Evolutionary conservation across 2,888 invertebrate genomes (phyloP).

Genomic region (Xylophagus ater): DNA sequence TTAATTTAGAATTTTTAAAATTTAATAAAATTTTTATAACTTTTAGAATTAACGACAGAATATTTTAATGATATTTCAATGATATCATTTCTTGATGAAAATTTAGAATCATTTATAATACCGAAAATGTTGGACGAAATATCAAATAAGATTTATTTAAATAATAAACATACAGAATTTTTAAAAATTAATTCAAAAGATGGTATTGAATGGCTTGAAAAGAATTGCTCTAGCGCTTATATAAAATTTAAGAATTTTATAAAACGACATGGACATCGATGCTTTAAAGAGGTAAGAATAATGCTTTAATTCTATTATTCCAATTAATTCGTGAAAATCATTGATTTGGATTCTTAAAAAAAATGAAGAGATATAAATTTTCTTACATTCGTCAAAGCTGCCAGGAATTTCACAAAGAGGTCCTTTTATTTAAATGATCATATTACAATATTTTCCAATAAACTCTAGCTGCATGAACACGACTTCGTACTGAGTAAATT

Average conservation of each 20-base stretch:
- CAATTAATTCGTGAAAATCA: no score
- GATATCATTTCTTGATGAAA: slow-evolving; percentile 53
- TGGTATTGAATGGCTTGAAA: slow-evolving; percentile 48
- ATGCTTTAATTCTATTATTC: no score
- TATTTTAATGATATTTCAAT: slow-evolving; percentile 58
- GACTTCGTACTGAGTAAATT: no score
- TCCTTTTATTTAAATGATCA: no score
- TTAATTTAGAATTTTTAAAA: no score
- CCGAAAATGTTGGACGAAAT: slow-evolving; percentile 45
- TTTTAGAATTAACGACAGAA: slow-evolving; percentile 49
- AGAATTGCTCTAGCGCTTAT: slow-evolving; percentile 41
- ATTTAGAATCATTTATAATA: slow-evolving; percentile 66
- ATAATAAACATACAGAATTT: slow-evolving; percentile 43
- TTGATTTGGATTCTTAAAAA: no score
- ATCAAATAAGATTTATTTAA: slow-evolving; percentile 37
- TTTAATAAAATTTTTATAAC: slow-evolving; percentile 37
- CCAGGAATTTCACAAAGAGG: no score
- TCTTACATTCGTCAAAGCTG: no score
- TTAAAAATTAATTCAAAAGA: slow-evolving; percentile 39
- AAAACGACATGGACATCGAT: slow-evolving; percentile 58
- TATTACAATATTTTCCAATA: no score
- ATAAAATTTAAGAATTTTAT: slow-evolving; percentile 48
- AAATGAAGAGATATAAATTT: no score
- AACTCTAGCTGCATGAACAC: no score
- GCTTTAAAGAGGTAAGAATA: slow-evolving; percentile 50